Base-by-base conservation (phyloP, 2,113 vertebrate species). In the Pituophis catenifer region DNA sequence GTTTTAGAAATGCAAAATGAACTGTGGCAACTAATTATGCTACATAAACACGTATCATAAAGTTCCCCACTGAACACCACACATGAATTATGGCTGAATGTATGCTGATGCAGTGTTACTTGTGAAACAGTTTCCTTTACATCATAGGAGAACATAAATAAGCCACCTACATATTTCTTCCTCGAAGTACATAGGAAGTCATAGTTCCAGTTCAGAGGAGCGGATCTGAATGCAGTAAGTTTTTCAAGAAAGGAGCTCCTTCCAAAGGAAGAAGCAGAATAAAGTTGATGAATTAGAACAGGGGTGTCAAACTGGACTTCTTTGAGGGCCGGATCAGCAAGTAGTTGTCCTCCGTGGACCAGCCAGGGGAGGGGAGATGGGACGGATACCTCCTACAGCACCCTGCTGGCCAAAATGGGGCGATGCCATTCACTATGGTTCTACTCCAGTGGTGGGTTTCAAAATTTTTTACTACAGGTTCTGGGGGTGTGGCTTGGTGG, bases 1-100 rank as follows among this genome's bases (percentile, higher is more conserved):
- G 1, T 55, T 90, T 88, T 89, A 88, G 24, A 94, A 93, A 93
- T 62, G 1, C 13, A 92, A 94, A 90, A 92, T 53, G 53, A 94
- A 91, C 93, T 5, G 19, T 10, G 13, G 8, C 19, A 91, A 91
- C 44, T 38, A 88, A 94, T 59, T 23, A 0, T 5, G 5, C 23
- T 90, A 53, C 23, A 65, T 81, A 81, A 93, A 93, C 21, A 87
- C 91, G 0, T 3, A 17, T 11, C 58, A 44, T 50, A 86, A 86
- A 58, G 52, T 81, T 58, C 48, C 44, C 85, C 13, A 44, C 2
- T 0, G 0, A 53, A 0, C 65, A 50, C 7, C 53, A 62, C 89
- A 89, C 1, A 86, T 93, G 53, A 75, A 0, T 2, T 91, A 3
- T 70, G 50, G 53, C 54, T 11, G 38, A 92, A 88, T 21, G 23